Evolutionary conservation across 2,113 vertebrate species (phyloP), one percentile per base, ranked within the genome.

Genomic region (Aspiorhynchus laticeps): DNA sequence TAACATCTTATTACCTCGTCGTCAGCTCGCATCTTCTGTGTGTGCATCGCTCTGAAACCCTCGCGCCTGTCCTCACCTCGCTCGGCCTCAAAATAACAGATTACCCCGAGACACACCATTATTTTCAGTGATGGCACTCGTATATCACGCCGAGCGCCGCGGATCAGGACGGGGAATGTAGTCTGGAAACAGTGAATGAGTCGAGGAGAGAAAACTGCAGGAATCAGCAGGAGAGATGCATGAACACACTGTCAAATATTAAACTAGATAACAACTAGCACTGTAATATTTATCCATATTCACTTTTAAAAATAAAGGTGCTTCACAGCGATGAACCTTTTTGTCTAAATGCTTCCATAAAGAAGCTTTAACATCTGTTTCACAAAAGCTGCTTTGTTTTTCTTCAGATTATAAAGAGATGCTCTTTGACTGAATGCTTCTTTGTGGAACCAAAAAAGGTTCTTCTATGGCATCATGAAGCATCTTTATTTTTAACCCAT

Each of bases 111-210:
- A 88, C 90, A 87, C 80, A 21, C 89, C 90, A 92, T 93, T 93
- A 88, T 87, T 92, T 94, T 90, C 88, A 41, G 85, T 83, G 91
- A 93, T 56, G 87, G 89, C 41, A 65, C 89, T 89, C 85, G 89
- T 92, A 89, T 83, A 90, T 93, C 91, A 91, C 65, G 5, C 15
- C 28, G 77, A 79, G 77, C 65, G 14, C 14, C 7, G 31, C 6
- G 26, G n/a, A 28, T 65, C 63, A 65, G 14, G 63, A 15, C 4
- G 61, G 67, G 15, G 38, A 33, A 33, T 67, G 17, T 19, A 69
- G 65, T 41, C 71, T 24, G 69, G 53, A 77, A 31, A 53, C 46
- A 77, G 12, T 48, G 46, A 77, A 51, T 19, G 75, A 51, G 53
- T 19, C 9, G 10, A 77, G 43, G 26, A 2, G 0, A 41, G 10